phyloP scores from a whole-genome alignment of 2,797 vertebrate species.

The Ciconia nigra region DNA sequence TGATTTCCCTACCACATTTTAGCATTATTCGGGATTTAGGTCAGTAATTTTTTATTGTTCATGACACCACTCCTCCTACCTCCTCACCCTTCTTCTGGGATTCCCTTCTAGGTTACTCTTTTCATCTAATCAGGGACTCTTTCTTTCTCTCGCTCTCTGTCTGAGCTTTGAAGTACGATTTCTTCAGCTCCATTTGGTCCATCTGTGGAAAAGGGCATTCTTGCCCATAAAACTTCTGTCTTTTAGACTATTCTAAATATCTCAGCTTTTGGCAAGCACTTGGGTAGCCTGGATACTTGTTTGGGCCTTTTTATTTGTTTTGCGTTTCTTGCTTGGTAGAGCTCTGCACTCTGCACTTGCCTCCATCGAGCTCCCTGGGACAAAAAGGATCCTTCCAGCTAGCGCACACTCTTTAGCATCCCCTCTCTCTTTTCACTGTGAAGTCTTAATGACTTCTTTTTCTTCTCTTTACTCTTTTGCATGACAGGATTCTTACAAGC shows the following conservation, averaged over 20 bases:
- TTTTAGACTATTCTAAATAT: not conserved
- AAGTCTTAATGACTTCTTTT: not conserved
- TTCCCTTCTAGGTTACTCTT: not conserved
- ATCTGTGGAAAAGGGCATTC: not conserved
- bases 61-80: not conserved
- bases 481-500: not conserved
- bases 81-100: not conserved
- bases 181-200: not conserved
- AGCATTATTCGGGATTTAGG: not conserved
- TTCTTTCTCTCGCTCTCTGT: not conserved
- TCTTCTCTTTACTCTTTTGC: not conserved
- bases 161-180: not conserved
- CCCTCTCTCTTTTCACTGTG: not conserved
- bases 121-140: not conserved
- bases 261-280: not conserved
- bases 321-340: not conserved
- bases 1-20: not conserved
- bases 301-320: not conserved
- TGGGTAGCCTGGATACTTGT: not conserved
- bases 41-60: not conserved
- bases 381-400: not conserved
- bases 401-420: not conserved
- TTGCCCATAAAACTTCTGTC: not conserved
- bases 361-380: not conserved
- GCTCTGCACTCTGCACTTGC: not conserved